Conservation (phyloP, 1,140 invertebrate species). For the Glossosoma conforme region DNA sequence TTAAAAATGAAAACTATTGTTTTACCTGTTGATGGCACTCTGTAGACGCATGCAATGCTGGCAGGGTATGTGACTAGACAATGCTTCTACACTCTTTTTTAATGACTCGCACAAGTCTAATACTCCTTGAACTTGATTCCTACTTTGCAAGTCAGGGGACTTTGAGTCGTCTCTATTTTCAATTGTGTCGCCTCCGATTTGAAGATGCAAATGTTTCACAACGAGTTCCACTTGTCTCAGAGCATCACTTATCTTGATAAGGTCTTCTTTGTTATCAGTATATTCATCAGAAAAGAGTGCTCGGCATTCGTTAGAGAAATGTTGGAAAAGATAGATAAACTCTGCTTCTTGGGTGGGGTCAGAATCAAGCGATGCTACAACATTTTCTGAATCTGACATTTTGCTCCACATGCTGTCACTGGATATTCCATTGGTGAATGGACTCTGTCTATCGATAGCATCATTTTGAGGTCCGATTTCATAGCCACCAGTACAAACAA, state of each 20-base stretch:
- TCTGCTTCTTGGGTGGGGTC: conserved; percentile 52
- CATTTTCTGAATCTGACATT: conserved; percentile 34
- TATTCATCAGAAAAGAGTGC: conserved; percentile 50
- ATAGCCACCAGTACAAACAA: conserved; percentile 26
- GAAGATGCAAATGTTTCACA: conserved; percentile 40
- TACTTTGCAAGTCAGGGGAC: conserved; percentile 7
- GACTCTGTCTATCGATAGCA: conserved; percentile 19
- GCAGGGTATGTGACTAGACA: conserved; percentile 48
- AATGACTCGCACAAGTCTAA: conserved; percentile 41
- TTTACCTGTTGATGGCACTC: conserved; percentile 48
- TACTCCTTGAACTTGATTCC: conserved; percentile 27
- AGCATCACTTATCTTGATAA: conserved; percentile 49
- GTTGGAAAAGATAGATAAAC: conserved; percentile 58
- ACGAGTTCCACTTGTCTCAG: conserved; percentile 45
- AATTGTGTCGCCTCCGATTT: conserved; percentile 35
- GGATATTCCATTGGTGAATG: conserved; percentile 18
- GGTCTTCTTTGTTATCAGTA: conserved; percentile 51
- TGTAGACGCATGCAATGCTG: conserved; percentile 57
- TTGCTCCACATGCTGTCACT: conserved; percentile 30
- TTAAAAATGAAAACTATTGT: conserved; percentile 11
- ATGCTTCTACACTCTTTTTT: conserved; percentile 43
- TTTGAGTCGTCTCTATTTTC: conserved; percentile 13
- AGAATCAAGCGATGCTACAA: conserved; percentile 44
- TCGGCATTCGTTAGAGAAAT: conserved; percentile 55
- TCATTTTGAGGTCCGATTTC: conserved; percentile 12